A percentile compares a stretch with the other conserved stretches of the same genome.
Evolutionary conservation across 2,888 invertebrate species (phyloP).

Genomic region (Hetaerina titia): DNA sequence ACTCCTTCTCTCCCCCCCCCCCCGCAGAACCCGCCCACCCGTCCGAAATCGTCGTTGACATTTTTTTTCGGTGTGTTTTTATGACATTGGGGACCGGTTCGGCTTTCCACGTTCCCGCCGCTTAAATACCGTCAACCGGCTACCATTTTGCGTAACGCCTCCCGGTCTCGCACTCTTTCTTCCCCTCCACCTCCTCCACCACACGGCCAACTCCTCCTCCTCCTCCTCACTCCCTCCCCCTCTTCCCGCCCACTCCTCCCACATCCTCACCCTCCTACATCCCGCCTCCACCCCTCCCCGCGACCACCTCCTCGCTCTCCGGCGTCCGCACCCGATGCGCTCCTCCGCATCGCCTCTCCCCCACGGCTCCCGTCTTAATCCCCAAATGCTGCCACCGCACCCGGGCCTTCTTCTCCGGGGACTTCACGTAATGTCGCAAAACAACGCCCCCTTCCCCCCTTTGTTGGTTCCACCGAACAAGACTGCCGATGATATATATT

Average conservation of each 20-base stretch:
- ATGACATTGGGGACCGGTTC: slow-evolving; percentile 50
- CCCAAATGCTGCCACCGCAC: not conserved
- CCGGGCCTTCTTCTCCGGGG: not conserved
- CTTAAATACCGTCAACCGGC: slow-evolving; percentile 34
- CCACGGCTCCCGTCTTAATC: not conserved
- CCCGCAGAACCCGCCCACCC: not conserved
- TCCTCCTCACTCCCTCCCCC: not conserved
- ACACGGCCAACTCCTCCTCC: not conserved
- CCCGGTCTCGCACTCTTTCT: not conserved
- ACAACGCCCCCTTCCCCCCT: not conserved
- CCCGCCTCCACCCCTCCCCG: not conserved
- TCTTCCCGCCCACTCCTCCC: not conserved
- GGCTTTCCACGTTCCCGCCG: slow-evolving; percentile 45
- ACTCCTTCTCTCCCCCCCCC: not conserved
- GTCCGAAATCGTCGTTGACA: not conserved
- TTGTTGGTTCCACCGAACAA: not conserved
- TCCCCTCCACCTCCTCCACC: not conserved
- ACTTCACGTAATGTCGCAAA: not conserved
- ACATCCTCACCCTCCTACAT: not conserved
- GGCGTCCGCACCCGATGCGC: not conserved
- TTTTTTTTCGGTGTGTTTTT: slow-evolving; percentile 53
- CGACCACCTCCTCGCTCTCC: not conserved
- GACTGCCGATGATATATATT: not conserved
- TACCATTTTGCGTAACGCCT: slow-evolving; percentile 53
- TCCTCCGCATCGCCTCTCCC: not conserved